Evolutionary conservation across 2,113 vertebrate species (phyloP), one percentile per base, ranked within the genome.

Genomic region (Corydoras maculifer): DNA sequence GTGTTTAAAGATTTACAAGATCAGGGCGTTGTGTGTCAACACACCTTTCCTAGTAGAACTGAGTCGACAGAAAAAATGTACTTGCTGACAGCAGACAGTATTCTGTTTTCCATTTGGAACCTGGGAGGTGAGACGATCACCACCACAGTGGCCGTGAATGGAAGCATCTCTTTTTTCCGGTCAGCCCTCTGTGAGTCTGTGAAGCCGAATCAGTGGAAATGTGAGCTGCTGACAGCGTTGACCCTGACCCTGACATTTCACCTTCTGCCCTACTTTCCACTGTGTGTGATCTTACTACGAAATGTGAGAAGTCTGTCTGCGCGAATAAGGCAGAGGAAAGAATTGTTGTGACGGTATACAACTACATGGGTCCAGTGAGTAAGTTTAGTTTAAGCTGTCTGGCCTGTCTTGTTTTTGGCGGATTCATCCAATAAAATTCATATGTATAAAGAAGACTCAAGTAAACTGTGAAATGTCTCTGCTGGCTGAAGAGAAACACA

Each of bases 1-100:
- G 71, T 78, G 72, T 75, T 82, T 75, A 84, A 84, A 78, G 74
- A 82, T 81, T 84, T 81, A 81, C 75, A 73, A 68, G 43, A 66
- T 50, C 50, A 49, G 58, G 57, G 74, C 48, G 58, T 58, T 80
- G 62, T 69, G 74, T 82, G 74, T 79, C 72, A 79, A 75, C 63
- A 75, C 68, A 77, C 76, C 72, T 62, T 78, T 65, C 57, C 53
- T 69, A 67, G 63, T 58, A 55, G 77, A 51, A 76, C 67, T 72
- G 80, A 82, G 77, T 75, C 63, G 62, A 65, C 80, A 75, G 82
- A 79, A 81, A 81, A 73, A 79, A 68, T 70, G 73, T 72, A 57
- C 65, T 29, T 59, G 68, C 82, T 77, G 75, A 79, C 67, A 59
- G 43, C 32, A 32, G 64, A 64, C 58, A 65, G 65, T 73, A 63